phyloP scores from a whole-genome alignment of 2,113 vertebrate genomes.

The Myodes glareolus region DNA sequence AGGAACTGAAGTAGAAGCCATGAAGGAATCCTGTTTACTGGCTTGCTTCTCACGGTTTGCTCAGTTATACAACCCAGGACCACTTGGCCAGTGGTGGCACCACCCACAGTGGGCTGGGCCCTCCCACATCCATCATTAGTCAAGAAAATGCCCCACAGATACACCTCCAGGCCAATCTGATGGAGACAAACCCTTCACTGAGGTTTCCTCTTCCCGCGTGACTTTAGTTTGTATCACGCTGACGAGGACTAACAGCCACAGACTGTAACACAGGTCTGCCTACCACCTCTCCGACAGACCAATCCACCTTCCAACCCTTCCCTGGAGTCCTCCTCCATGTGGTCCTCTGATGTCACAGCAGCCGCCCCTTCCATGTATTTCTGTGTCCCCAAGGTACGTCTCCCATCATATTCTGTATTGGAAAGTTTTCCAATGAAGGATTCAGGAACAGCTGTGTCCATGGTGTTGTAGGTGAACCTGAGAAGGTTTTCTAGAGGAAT shows the following conservation, averaged over 20 bases:
- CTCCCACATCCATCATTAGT: not conserved
- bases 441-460: not conserved
- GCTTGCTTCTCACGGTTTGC: not conserved
- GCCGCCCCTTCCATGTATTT: not conserved
- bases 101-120: not conserved
- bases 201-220: not conserved
- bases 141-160: not conserved
- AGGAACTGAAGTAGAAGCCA: not conserved
- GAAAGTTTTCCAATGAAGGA: not conserved
- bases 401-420: not conserved
- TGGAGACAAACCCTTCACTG: not conserved
- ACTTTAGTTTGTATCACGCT: not conserved
- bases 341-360: not conserved
- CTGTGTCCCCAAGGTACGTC: not conserved
- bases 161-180: not conserved
- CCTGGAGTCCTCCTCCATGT: not conserved
- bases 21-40: not conserved
- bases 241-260: not conserved
- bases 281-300: not conserved
- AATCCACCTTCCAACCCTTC: not conserved
- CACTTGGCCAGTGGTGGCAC: not conserved
- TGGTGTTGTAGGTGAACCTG: not conserved
- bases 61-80: not conserved
- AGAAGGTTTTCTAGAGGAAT: conserved; percentile 42
- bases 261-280: not conserved